Evolutionary conservation across 37 sponge, comb jelly and placozoan species (phyloP), one percentile per base, ranked within the genome.

Genomic region (Aplysina aerophoba): DNA sequence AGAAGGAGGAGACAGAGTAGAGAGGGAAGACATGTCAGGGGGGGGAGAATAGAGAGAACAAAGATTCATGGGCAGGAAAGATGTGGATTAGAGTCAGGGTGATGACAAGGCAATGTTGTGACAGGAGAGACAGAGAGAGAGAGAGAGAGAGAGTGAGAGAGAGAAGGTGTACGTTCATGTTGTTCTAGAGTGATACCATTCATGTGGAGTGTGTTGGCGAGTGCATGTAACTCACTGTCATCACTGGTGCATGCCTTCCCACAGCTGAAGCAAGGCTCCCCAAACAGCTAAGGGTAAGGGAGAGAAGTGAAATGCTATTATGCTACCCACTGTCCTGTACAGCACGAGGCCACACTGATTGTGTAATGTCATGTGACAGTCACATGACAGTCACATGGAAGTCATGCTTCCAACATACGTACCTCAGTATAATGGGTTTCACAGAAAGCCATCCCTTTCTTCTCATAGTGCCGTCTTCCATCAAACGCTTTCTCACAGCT

Each of bases 401-500:
- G 35, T 30, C 34, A 22, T 63, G 19, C 41, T 16, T 16, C 55
- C 0, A 0, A 85, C 95, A 88, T 60, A 85, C 95, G 85, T 60
- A 96, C 97, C 78, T 77, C 84, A 19, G 93, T 96, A 92, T 95
- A 99, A 60, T 99, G 97, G 28, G 88, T 79, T 82, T 99, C 99
- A 63, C 99, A 99, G 79, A 96, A 99, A 20, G 99, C 99, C 59
- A 91, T 79, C 6, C 95, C 96, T 55, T 95, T 95, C 87, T 91
- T 91, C 86, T 99, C 99, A 84, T 87, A 99, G 83, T 97, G 97
- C 0, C 92, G 67, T 14, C 96, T 88, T 35, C 99, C 99, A 27
- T 97, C 97, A 85, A 99, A 99, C 54, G 97, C 90, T 53, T 92
- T 91, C 86, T 99, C 99, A 84, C 99, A 99, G 62, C 97, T 89